phyloP scores from a whole-genome alignment of 1,140 invertebrate species.

The Drosophila lacteicornis region DNA sequence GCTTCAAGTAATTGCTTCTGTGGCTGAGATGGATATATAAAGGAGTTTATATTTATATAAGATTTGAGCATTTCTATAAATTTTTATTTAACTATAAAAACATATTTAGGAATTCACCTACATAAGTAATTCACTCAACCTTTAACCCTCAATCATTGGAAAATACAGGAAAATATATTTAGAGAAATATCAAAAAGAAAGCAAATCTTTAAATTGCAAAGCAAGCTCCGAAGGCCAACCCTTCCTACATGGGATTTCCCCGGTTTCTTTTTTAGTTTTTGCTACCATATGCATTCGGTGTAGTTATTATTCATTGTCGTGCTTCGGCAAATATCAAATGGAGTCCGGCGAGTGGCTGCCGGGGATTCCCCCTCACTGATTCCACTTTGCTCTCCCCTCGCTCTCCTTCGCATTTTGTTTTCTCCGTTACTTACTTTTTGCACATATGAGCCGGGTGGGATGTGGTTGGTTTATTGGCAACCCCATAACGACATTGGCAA shows the following conservation, averaged over 20 bases:
- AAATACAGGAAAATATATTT: background rate
- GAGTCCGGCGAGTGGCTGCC: constrained; percentile 57
- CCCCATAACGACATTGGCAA: constrained; percentile 50
- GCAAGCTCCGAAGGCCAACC: constrained; percentile 13
- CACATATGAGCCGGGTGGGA: constrained; percentile 53
- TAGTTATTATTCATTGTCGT: constrained; percentile 82
- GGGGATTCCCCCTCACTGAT: constrained; percentile 22
- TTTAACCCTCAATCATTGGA: background rate
- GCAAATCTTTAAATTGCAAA: constrained; percentile 27
- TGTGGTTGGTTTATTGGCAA: constrained; percentile 63
- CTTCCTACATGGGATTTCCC: constrained; percentile 20
- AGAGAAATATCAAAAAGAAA: background rate
- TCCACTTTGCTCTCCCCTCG: constrained; percentile 10
- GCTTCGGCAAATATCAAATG: constrained; percentile 77
- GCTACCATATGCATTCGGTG: constrained; percentile 65
- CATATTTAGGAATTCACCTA: background rate
- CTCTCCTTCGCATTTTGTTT: constrained; percentile 32
- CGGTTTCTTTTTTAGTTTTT: constrained; percentile 41
- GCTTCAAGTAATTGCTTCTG: constrained; percentile 40
- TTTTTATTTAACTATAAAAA: too few relatives aligned
- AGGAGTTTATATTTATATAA: too few relatives aligned
- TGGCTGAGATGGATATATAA: background rate
- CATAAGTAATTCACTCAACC: background rate
- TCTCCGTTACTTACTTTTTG: constrained; percentile 44
- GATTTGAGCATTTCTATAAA: background rate